Evolutionary conservation across 2,113 vertebrate genomes (phyloP).

Genomic region (Phoenicopterus ruber): DNA sequence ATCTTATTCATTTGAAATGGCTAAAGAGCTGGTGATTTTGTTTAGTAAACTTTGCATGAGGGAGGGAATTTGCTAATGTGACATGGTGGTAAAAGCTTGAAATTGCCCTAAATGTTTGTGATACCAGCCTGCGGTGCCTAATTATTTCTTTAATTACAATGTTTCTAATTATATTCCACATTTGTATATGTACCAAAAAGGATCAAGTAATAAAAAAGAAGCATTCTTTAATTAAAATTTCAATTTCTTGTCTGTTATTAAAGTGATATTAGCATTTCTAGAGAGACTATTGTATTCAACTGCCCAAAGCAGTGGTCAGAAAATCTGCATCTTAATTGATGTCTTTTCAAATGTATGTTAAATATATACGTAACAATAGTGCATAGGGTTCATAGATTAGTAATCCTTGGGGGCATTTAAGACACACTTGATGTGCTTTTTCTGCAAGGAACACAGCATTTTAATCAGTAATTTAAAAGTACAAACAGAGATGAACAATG

Average conservation of each 20-base stretch:
- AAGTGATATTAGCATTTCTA: slow-evolving; percentile 40
- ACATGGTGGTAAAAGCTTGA: slow-evolving; percentile 24
- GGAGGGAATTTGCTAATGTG: slow-evolving; percentile 44
- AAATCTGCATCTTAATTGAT: slow-evolving; percentile 14
- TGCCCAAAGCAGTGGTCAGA: background rate
- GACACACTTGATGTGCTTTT: background rate
- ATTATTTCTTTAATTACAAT: slow-evolving; percentile 65
- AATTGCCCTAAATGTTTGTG: slow-evolving; percentile 40
- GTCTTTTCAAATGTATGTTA: background rate
- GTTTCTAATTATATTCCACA: slow-evolving; percentile 40
- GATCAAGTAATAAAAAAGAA: background rate
- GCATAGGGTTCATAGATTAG: background rate
- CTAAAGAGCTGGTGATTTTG: slow-evolving; percentile 2
- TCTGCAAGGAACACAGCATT: background rate
- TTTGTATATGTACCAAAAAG: slow-evolving; percentile 3
- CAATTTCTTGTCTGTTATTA: slow-evolving; percentile 34
- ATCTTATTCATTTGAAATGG: background rate
- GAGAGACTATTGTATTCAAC: background rate
- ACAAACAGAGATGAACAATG: background rate
- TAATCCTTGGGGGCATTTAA: background rate
- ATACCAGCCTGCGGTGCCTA: background rate
- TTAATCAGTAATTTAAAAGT: background rate
- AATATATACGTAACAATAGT: background rate
- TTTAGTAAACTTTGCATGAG: slow-evolving; percentile 3
- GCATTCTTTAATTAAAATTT: slow-evolving; percentile 36